These are phyloP conservation scores for Drosophila borborema DNA, from an alignment of 2,888 invertebrate species.

Conservation along the genomic window DNA sequence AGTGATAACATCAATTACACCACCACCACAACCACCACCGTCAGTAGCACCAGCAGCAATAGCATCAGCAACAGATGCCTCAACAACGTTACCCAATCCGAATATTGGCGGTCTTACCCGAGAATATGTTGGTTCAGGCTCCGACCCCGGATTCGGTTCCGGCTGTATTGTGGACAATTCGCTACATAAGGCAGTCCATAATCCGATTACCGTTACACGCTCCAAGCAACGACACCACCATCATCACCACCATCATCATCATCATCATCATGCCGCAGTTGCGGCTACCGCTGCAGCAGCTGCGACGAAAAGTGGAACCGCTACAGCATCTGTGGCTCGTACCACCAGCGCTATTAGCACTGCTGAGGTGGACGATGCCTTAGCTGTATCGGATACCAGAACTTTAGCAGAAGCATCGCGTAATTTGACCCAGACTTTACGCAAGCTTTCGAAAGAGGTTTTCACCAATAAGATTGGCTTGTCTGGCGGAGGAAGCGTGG, in stretches of 20 bases:
- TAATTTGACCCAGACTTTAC: conserved; percentile 95
- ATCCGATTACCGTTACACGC: conserved; percentile 78
- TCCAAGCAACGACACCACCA: conserved; percentile 83
- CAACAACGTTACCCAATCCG: conserved; percentile 1
- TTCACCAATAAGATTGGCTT: conserved; percentile 89
- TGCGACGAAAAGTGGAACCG: conserved; percentile 9
- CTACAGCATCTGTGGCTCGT: conserved; percentile 21
- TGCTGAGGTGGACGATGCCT: conserved; percentile 81
- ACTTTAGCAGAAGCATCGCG: conserved; percentile 95
- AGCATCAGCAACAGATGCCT: conserved; percentile 5
- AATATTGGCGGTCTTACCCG: neutral
- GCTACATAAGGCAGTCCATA: conserved; percentile 84
- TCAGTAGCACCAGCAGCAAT: neutral
- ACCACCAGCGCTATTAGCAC: conserved; percentile 10
- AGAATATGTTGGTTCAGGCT: neutral
- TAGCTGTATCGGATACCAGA: conserved; percentile 87
- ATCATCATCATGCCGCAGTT: conserved; percentile 70
- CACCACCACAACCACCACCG: conserved; percentile 10
- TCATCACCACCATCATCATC: conserved; percentile 83
- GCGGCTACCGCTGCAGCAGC: conserved; percentile 27
- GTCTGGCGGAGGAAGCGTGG: conserved; percentile 49
- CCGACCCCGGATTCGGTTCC: neutral
- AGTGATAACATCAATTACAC: conserved; percentile 7
- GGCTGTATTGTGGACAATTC: conserved; percentile 6
- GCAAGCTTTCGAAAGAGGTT: conserved; percentile 95